phyloP scores from a whole-genome alignment of 2,797 vertebrate genomes.

The Zalophus californianus region DNA sequence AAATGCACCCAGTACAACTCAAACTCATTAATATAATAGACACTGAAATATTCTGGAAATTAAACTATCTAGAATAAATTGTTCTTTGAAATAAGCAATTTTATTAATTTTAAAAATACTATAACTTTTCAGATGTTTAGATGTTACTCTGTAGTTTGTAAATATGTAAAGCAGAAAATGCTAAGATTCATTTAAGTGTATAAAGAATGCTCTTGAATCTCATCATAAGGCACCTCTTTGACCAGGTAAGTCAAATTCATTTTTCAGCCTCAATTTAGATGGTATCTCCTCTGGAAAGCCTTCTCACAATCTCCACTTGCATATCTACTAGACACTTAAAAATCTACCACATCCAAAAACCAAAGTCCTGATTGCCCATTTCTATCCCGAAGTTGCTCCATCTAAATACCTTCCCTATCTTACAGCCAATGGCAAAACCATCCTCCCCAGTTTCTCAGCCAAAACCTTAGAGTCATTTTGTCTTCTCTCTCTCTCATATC shows the following conservation, averaged over 20 bases:
- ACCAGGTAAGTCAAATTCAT: background rate
- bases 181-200: background rate
- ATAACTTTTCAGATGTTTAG: constrained; percentile 15
- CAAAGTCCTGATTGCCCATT: background rate
- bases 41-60: constrained; percentile 41
- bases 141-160: constrained; percentile 23
- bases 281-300: background rate
- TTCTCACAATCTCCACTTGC: background rate
- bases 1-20: background rate
- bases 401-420: background rate
- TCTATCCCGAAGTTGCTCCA: background rate
- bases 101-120: constrained; percentile 37
- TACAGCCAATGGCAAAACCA: background rate
- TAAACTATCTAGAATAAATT: background rate
- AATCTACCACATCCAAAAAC: background rate
- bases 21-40: background rate
- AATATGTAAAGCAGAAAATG: constrained; percentile 21
- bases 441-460: background rate
- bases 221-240: constrained; percentile 8
- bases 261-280: constrained; percentile 40
- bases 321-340: constrained; percentile 2
- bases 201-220: constrained; percentile 13
- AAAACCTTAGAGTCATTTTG: background rate
- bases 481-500: constrained; percentile 35
- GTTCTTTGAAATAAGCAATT: constrained; percentile 20